Base-by-base conservation (phyloP, 2,888 invertebrate genomes). In the Drosophila robusta region DNA sequence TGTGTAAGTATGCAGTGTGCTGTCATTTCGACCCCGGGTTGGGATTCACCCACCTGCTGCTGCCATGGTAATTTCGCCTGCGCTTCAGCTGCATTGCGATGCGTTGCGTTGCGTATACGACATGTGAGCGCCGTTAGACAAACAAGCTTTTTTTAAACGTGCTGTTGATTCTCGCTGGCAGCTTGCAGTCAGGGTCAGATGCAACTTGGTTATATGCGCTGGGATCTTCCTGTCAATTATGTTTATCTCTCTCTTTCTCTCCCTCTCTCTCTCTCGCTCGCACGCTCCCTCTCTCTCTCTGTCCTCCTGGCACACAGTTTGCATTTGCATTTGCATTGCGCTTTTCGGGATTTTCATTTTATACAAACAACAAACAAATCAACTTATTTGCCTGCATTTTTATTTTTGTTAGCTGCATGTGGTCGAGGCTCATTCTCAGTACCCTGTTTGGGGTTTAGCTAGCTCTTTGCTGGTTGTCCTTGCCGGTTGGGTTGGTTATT, bases 331-430 rank as follows among this genome's bases (percentile, higher is more conserved):
- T 64, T 74, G 58, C 64, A 42, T 63, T 84, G 88, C 78, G 71
- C 84, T 78, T 88, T 84, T 78, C 54, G 65, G 64, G 66, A 78
- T 73, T 81, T 87, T 66, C 85, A 81, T 75, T 78, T 70, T 58
- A 60, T 50, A 70, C 70, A 74, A 76, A 83, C 68, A 82, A 79
- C 86, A 75, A 79, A 86, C 82, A 86, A 83, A 86, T 80, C 84
- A 82, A 86, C 77, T 79, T 86, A 86, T 81, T 84, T 80, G 83
- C 67, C 65, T n/a, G 54, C 67, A 67, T 44, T 62, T 70, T 54
- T 60, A 56, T 56, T 62, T 57, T 14, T 9, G 41, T 11, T 5
- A 24, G 14, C 14, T 49, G 29, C n/a, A 39, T 56, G 36, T 32
- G 29, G 55, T 18, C 18, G 32, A 39, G 9, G 24, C 42, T 44